phyloP scores from a whole-genome alignment of 2,113 vertebrate genomes.

The Myiagra hebetior region DNA sequence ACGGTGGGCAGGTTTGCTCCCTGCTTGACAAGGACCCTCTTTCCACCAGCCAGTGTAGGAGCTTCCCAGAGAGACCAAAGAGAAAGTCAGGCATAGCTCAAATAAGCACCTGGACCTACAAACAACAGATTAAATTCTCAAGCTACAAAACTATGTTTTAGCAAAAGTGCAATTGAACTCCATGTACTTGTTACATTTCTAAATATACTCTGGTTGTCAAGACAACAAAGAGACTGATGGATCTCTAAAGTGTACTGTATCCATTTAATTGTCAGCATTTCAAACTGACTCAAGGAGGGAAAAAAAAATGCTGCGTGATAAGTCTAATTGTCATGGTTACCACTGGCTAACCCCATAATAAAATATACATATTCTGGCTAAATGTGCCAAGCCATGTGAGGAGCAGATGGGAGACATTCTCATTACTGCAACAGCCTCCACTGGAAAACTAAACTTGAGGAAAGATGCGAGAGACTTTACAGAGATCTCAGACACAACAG shows the following conservation, averaged over 20 bases:
- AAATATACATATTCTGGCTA: conserved; percentile 59
- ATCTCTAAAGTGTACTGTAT: conserved; percentile 78
- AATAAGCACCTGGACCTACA: conserved; percentile 70
- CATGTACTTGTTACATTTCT: conserved; percentile 85
- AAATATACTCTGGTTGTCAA: conserved; percentile 83
- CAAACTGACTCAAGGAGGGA: conserved; percentile 71
- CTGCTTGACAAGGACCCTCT: not conserved
- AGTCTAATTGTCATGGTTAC: conserved; percentile 82
- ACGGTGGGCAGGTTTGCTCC: not conserved
- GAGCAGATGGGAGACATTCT: conserved; percentile 61
- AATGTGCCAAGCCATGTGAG: conserved; percentile 52
- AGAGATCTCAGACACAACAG: conserved; percentile 59
- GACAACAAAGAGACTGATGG: conserved; percentile 83
- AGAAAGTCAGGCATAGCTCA: conserved; percentile 35
- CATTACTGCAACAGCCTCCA: conserved; percentile 42
- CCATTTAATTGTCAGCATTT: conserved; percentile 84
- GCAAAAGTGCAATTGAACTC: conserved; percentile 82
- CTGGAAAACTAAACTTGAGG: conserved; percentile 56
- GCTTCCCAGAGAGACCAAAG: conserved; percentile 36
- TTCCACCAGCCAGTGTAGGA: not conserved
- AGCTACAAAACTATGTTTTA: conserved; percentile 78
- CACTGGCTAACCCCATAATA: conserved; percentile 68
- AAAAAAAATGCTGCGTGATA: conserved; percentile 77
- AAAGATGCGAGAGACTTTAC: conserved; percentile 49
- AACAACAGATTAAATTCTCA: conserved; percentile 79